A percentile compares a stretch with the other conserved stretches of the same genome.
Conservation (phyloP, 2,888 invertebrate species). For the Troides aeacus region DNA sequence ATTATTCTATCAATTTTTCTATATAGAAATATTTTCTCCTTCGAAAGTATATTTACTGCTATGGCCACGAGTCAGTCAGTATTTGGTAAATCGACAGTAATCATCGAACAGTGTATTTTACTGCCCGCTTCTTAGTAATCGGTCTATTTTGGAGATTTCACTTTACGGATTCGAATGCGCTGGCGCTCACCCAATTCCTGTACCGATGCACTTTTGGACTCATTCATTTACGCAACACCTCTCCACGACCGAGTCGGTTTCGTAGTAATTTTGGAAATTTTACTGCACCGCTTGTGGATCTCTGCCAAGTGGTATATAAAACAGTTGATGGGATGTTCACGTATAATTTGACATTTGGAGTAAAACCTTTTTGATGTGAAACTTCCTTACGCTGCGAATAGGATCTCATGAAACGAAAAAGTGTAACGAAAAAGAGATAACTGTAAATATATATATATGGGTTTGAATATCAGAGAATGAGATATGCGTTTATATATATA, state of each 20-base stretch:
- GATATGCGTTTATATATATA: no score
- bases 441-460: no score
- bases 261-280: conserved; percentile 23
- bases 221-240: conserved; percentile 31
- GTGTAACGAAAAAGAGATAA: no score
- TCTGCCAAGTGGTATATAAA: conserved; percentile 21
- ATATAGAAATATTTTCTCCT: no score
- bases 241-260: conserved; percentile 13
- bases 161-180: conserved; percentile 38
- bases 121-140: conserved; percentile 36
- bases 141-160: conserved; percentile 38
- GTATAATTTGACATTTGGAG: not conserved
- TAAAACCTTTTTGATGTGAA: not conserved
- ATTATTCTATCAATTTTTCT: no score
- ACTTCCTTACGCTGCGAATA: not conserved
- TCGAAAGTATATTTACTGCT: no score
- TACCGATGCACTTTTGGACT: conserved; percentile 41
- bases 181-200: conserved; percentile 41
- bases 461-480: no score
- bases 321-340: conserved; percentile 1
- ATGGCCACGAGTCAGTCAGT: no score
- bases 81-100: not conserved
- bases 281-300: conserved; percentile 24
- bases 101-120: conserved; percentile 22
- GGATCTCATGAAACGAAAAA: no score